Conservation (phyloP, 2,888 invertebrate genomes). For the Agriopis leucophaearia region DNA sequence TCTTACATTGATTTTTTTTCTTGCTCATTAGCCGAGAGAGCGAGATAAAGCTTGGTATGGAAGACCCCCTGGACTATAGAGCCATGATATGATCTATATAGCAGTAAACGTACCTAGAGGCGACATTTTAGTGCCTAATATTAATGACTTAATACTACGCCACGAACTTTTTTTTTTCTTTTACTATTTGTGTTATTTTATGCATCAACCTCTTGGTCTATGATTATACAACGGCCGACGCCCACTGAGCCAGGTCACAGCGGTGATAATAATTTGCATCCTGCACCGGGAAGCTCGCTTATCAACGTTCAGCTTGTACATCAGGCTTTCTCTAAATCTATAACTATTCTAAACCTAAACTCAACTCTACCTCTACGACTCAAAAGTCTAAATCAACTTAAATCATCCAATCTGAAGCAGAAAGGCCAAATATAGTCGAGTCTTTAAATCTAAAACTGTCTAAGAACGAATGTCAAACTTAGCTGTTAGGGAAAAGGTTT, state of each 20-base stretch:
- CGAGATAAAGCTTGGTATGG: no score
- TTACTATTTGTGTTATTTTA: background rate
- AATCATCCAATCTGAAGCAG: constrained; percentile 9
- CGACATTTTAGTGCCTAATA: no score
- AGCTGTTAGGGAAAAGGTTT: constrained; percentile 10
- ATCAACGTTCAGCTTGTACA: constrained; percentile 71
- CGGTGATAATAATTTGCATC: constrained; percentile 80
- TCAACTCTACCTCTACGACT: constrained; percentile 12
- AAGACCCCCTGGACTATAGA: no score
- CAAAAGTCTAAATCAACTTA: constrained; percentile 3
- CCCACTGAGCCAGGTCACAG: constrained; percentile 68
- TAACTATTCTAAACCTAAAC: constrained; percentile 18
- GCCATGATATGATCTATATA: no score
- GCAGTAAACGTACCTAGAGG: no score
- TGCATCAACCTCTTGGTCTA: constrained; percentile 16
- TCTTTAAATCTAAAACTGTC: constrained; percentile 12
- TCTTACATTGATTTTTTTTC: no score
- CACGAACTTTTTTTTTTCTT: background rate
- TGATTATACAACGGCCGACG: constrained; percentile 52
- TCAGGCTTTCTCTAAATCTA: constrained; percentile 72
- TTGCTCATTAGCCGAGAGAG: no score
- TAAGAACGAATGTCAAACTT: constrained; percentile 1
- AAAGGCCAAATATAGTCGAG: constrained; percentile 10
- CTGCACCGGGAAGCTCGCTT: constrained; percentile 71
- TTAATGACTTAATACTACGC: background rate